Base-by-base conservation (phyloP, 2,888 invertebrate genomes). In the Calameuta pallipes region DNA sequence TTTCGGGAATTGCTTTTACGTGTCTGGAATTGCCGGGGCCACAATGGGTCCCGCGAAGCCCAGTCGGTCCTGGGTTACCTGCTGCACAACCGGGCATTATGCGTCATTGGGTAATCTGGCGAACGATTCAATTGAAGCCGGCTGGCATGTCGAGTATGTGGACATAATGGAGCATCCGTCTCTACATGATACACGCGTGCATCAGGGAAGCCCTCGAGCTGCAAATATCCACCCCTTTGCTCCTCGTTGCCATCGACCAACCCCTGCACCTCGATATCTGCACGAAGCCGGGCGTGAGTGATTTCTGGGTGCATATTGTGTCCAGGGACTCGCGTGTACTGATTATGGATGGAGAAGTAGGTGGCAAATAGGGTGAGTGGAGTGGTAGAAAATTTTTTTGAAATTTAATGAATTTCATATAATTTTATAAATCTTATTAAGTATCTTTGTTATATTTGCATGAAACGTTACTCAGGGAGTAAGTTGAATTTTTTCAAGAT, bases 81-180 rank as follows among this genome's bases (percentile, higher is more conserved):
- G 83, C 56, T 56, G 56, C 23, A 56, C 71, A 71, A 71, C 71
- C 71, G 79, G 81, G 85, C 89, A 90, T 90, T 89, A 91, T 90
- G 90, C 91, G 88, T 91, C 90, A 91, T 90, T 90, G 90, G 90
- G 86, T 91, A 91, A 91, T 91, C 90, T 89, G 88, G 88, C 87
- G 88, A 90, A 89, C 89, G 90, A 91, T 91, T 91, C 91, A 90
- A 91, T 90, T 89, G 89, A 89, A 89, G 84, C 89, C 84, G 84
- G 83, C 81, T 84, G 90, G 90, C 88, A 91, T 88, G 88, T 89
- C 87, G 90, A 89, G 90, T 88, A 91, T 90, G 89, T 88, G 87
- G 87, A 89, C 89, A 90, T 91, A 90, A 91, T 91, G 87, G 90
- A 90, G 90, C 89, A 90, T 89, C 89, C 89, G 87, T 88, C 89